These are phyloP conservation scores for Habroteleia sp. DNA, from an alignment of 2,888 invertebrate species.

Conservation along the genomic window DNA sequence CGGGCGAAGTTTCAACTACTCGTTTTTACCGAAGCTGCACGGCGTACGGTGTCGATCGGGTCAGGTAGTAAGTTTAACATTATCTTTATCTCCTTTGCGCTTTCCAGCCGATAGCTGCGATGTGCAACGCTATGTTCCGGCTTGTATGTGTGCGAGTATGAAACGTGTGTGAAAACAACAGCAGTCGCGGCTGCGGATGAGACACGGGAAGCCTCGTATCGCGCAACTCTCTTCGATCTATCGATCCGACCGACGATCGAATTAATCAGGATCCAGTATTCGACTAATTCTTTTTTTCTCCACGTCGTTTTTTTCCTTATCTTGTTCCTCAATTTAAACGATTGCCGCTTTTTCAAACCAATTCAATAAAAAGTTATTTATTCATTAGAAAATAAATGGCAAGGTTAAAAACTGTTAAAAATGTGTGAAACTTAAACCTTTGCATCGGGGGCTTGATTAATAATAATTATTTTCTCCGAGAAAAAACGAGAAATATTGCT, in stretches of 20 bases:
- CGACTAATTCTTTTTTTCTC: neutral
- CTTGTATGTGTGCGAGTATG: conserved; percentile 26
- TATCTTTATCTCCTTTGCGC: conserved; percentile 63
- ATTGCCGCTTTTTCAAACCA: too few relatives aligned
- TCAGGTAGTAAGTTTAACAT: conserved; percentile 61
- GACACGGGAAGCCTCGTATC: conserved; percentile 35
- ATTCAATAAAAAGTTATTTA: too few relatives aligned
- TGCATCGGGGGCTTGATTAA: too few relatives aligned
- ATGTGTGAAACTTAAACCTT: too few relatives aligned
- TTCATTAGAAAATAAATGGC: too few relatives aligned
- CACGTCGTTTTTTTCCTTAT: neutral
- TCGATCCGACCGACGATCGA: conserved; percentile 41
- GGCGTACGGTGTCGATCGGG: conserved; percentile 53
- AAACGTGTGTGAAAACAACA: conserved; percentile 59
- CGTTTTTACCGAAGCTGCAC: conserved; percentile 54
- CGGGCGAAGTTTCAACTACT: conserved; percentile 58
- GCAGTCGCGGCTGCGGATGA: conserved; percentile 41
- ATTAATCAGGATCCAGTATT: conserved; percentile 34
- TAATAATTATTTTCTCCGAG: too few relatives aligned
- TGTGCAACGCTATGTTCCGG: conserved; percentile 30
- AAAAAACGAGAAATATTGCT: too few relatives aligned
- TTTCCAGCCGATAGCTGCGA: conserved; percentile 54
- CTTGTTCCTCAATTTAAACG: neutral
- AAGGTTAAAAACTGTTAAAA: too few relatives aligned
- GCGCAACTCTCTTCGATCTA: conserved; percentile 23